phyloP scores from a whole-genome alignment of 2,797 vertebrate genomes.

The Amblyopsis hoosieri region DNA sequence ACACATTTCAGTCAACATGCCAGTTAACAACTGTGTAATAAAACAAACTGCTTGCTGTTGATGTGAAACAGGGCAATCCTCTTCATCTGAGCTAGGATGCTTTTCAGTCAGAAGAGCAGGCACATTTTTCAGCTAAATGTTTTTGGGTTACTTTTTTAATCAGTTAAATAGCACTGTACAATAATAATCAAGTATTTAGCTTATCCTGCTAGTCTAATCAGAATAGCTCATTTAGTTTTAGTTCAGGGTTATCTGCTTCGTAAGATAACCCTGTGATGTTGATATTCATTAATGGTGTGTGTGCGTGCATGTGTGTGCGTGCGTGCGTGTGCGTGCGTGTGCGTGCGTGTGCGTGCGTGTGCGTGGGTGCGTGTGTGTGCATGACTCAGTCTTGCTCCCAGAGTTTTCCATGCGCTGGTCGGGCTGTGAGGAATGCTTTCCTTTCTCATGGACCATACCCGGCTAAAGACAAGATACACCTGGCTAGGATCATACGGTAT shows the following conservation, averaged over 20 bases:
- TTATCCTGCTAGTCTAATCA: no score
- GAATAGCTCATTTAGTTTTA: no score
- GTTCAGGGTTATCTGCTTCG: no score
- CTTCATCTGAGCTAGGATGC: background rate
- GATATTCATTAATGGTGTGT: background rate
- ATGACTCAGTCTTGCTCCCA: conserved; percentile 89
- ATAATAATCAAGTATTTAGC: no score
- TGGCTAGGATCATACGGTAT: conserved; percentile 88
- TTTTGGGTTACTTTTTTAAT: no score
- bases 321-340: background rate
- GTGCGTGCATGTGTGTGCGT: background rate
- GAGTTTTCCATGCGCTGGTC: conserved; percentile 92
- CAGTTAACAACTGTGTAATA: no score
- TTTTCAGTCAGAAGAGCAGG: background rate
- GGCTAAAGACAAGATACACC: conserved; percentile 94
- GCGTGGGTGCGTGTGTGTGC: background rate
- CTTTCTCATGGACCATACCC: conserved; percentile 90
- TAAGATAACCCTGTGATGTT: background rate
- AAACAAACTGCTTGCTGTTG: no score
- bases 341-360: background rate
- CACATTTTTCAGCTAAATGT: background rate
- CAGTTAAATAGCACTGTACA: no score
- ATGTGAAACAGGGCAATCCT: background rate
- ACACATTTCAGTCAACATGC: no score
- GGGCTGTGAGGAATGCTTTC: conserved; percentile 90